Evolutionary conservation across 2,113 vertebrate species (phyloP).

Genomic region (Corythornis vintsioides): DNA sequence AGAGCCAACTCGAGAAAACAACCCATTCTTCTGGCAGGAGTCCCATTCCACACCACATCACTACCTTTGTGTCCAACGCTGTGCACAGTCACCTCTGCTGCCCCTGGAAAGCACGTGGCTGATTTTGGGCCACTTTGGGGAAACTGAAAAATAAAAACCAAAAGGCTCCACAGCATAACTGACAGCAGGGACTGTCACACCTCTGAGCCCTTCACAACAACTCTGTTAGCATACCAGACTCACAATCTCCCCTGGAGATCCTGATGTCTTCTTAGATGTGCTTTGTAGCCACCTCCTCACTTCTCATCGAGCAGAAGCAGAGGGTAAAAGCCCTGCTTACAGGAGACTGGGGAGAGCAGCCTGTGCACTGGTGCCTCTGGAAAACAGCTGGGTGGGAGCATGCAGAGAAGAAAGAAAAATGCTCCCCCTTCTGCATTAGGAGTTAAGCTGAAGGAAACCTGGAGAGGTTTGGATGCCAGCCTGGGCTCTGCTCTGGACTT

Average conservation of each 20-base stretch:
- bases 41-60: neutral
- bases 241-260: neutral
- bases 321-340: neutral
- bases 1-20: neutral
- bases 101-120: neutral
- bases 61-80: neutral
- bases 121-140: too few relatives aligned
- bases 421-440: neutral
- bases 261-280: neutral
- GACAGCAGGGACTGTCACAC: neutral
- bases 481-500: neutral
- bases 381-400: neutral
- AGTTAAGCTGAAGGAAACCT: neutral
- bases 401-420: neutral
- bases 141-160: neutral
- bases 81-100: neutral
- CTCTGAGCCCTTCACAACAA: neutral
- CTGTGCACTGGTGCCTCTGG: neutral
- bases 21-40: neutral
- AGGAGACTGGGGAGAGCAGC: neutral
- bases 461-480: neutral
- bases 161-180: neutral
- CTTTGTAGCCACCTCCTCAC: neutral
- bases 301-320: neutral
- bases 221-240: neutral